phyloP scores from a whole-genome alignment of 2,797 vertebrate genomes.

The Antennarius maculatus region DNA sequence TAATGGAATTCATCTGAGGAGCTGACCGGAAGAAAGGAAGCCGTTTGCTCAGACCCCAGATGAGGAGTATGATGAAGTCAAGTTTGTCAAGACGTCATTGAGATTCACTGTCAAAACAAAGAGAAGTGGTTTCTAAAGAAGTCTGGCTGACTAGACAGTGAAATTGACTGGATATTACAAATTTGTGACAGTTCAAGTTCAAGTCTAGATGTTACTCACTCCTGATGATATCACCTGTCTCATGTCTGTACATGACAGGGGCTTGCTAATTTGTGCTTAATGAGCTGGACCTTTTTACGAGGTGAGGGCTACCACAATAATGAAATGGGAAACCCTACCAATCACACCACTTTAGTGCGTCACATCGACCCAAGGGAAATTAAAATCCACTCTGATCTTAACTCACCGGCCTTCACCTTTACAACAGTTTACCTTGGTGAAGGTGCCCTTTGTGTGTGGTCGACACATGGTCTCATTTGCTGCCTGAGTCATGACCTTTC shows the following conservation, averaged over 20 bases:
- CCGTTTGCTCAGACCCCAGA: constrained; percentile 66
- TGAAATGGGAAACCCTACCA: constrained; percentile 46
- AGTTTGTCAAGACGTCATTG: constrained; percentile 62
- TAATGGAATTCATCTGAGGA: constrained; percentile 69
- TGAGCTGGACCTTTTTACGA: constrained; percentile 34
- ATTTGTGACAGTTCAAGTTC: constrained; percentile 48
- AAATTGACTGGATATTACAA: constrained; percentile 58
- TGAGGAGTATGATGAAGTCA: constrained; percentile 51
- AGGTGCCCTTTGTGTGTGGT: constrained; percentile 57
- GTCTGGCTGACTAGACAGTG: constrained; percentile 57
- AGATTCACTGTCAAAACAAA: constrained; percentile 63
- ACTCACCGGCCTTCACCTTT: constrained; percentile 51
- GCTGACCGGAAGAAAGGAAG: constrained; percentile 79
- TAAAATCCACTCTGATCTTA: constrained; percentile 40
- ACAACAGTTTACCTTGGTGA: constrained; percentile 40
- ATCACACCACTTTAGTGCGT: constrained; percentile 51
- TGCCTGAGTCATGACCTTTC: constrained; percentile 63
- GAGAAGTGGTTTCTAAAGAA: constrained; percentile 40
- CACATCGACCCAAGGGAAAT: constrained; percentile 62
- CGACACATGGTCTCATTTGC: constrained; percentile 51
- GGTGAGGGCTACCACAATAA: constrained; percentile 38
- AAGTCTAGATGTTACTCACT: constrained; percentile 51
- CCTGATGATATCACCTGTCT: constrained; percentile 68
- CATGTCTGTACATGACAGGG: constrained; percentile 35
- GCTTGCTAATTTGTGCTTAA: constrained; percentile 41